A percentile compares a stretch with the other conserved stretches of the same genome.
Evolutionary conservation across 2,797 vertebrate genomes (phyloP).

Genomic region (Pachyuromys duprasi): DNA sequence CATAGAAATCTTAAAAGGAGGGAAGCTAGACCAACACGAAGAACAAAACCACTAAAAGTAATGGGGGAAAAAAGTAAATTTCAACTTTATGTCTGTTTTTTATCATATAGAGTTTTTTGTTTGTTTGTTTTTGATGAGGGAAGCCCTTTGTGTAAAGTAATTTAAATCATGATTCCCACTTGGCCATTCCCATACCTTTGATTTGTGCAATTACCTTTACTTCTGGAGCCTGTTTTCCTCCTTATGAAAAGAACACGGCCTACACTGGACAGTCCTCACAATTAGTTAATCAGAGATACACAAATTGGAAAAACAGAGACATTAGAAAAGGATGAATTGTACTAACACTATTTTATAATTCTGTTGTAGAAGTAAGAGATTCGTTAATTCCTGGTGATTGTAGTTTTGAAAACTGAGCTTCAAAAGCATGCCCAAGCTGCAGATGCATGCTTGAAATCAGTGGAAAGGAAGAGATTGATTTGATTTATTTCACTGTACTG

Average conservation of each 20-base stretch:
- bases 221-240: background rate
- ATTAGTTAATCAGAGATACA: background rate
- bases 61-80: background rate
- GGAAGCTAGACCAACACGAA: background rate
- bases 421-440: background rate
- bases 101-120: background rate
- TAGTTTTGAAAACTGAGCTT: conserved; percentile 31
- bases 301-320: background rate
- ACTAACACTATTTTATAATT: background rate
- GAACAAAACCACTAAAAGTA: background rate
- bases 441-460: background rate
- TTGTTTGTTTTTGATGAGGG: background rate
- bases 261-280: background rate
- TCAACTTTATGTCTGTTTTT: conserved; percentile 17
- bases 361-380: background rate
- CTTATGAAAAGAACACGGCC: background rate
- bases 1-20: background rate
- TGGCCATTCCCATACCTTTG: background rate
- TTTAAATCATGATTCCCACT: conserved; percentile 56
- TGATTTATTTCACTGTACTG: background rate
- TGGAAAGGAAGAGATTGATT: background rate
- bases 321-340: background rate
- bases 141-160: background rate
- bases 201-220: conserved; percentile 28
- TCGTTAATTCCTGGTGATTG: background rate